Base-by-base conservation (phyloP, 2,888 invertebrate genomes). In the Dryocosmus kuriphilus region DNA sequence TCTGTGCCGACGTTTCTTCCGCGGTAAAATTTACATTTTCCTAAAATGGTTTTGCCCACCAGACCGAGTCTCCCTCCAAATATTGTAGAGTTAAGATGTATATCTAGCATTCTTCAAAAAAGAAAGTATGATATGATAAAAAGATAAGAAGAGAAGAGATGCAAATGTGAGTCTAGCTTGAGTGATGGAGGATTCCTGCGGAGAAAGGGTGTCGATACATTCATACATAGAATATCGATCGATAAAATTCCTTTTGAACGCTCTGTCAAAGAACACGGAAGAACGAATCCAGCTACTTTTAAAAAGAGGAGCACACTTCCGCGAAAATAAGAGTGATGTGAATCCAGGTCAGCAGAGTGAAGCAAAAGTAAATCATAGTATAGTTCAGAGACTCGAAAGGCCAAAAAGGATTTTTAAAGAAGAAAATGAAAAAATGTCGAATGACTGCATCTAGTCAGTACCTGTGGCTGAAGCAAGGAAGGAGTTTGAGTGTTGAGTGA, bases 191-290 rank as follows among this genome's bases (percentile, higher is more conserved):
- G 35, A 7, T 16, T 14, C 30, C 14, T 38, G 35, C 9, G 63
- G 41, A 24, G 19, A 27, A 27, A 27, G 19, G 19, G 14, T 41
- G 27, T 19, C 67, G 41, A 67, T 67, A 51, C 46, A 51, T 19
- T 46, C 24, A 67, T 67, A 51, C 46, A 51, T 67, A 27, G 9
- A 67, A 67, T 67, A 67, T 67, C 27, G 67, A 67, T 67, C 67
- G 46, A 67, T 67, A 67, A 8, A 46, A 24, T 46, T 46, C 46
- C 27, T 51, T 67, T 65, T 65, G 24, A 14, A 22, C 30, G 24
- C 22, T 51, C 67, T 24, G 41, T 9, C 46, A n/a, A 32, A 19
- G 19, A 27, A 2, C 19, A 46, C 41, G 46, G 30, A 46, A 46
- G 67, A 41, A 51, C 30, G 30, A 67, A 51, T 51, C 46, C 67